Base-by-base conservation (phyloP, 2,113 vertebrate genomes). In the Ochotona princeps region DNA sequence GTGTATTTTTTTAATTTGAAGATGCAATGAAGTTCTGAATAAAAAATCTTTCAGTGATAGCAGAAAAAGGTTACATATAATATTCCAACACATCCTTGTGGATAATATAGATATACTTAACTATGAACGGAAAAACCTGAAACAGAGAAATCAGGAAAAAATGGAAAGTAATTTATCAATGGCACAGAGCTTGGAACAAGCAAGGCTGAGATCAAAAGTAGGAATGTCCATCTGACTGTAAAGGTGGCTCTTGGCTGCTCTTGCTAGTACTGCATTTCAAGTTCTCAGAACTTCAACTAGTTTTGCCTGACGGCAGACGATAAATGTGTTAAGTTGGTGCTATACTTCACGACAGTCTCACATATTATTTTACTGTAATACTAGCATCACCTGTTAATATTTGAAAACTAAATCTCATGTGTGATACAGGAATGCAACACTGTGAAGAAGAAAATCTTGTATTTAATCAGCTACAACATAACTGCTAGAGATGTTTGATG, bases 391-490 rank as follows among this genome's bases (percentile, higher is more conserved):
- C 28, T 60, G 28, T 83, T 89, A 66, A 80, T 75, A 89, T 47
- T 32, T 1, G 20, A 83, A 86, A 51, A 30, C 66, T 75, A 44
- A 65, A 54, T 23, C 32, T 75, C 60, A 57, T 57, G 38, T 44
- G 38, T 44, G 38, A 20, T 57, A 57, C 74, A 82, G 15, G 32
- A 76, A 83, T n/a, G 35, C 6, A 76, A 80, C 28, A n/a, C 4
- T 79, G 7, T 89, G 72, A 79, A 66, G 89, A 91, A 72, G 3
- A 21, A 61, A 89, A 67, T 2, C 21, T 79, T 85, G 30, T 84
- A 92, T 67, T 91, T 30, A 87, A 84, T 87, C 13, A 89, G 67
- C 3, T 44, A 69, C 66, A 38, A 80, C 70, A 91, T 26, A 26
- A 32, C 61, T 67, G 8, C 60, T 70, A 49, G 44, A 88, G 72